A percentile compares a stretch with the other conserved stretches of the same genome.
Evolutionary conservation across 2,797 vertebrate species (phyloP).

Genomic region (Melanotaenia nigrans): DNA sequence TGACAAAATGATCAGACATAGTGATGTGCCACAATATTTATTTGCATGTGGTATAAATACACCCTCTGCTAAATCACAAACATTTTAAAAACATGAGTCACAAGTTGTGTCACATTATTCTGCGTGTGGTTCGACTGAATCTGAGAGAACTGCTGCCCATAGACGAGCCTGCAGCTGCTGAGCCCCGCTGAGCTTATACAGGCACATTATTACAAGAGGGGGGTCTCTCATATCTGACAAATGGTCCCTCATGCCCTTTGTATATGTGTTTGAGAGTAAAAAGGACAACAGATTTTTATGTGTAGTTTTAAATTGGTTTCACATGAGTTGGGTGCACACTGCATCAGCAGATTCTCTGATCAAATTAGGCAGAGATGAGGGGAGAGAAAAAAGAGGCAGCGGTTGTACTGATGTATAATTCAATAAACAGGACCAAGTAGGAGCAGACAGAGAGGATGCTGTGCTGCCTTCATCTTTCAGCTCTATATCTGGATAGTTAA

Average conservation of each 20-base stretch:
- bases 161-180: not conserved
- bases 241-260: conserved; percentile 23
- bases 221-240: conserved; percentile 33
- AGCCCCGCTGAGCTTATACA: conserved; percentile 23
- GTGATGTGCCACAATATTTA: conserved; percentile 21
- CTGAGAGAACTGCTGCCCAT: conserved; percentile 23
- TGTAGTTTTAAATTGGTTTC: conserved; percentile 89
- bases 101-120: conserved; percentile 11
- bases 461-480: conserved; percentile 67
- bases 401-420: conserved; percentile 88
- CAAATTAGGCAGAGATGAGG: conserved; percentile 85
- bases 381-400: conserved; percentile 71
- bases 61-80: conserved; percentile 12
- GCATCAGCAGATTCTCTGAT: conserved; percentile 90
- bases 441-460: conserved; percentile 72
- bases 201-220: conserved; percentile 7
- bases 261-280: conserved; percentile 23
- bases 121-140: not conserved
- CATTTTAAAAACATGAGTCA: conserved; percentile 22
- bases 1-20: conserved; percentile 23
- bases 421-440: conserved; percentile 81
- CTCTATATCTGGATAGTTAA: conserved; percentile 69
- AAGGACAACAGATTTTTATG: conserved; percentile 73
- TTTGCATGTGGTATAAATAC: conserved; percentile 19
- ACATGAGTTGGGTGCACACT: conserved; percentile 88